Base-by-base conservation (phyloP, 2,797 vertebrate species). In the Crenuchus spilurus region DNA sequence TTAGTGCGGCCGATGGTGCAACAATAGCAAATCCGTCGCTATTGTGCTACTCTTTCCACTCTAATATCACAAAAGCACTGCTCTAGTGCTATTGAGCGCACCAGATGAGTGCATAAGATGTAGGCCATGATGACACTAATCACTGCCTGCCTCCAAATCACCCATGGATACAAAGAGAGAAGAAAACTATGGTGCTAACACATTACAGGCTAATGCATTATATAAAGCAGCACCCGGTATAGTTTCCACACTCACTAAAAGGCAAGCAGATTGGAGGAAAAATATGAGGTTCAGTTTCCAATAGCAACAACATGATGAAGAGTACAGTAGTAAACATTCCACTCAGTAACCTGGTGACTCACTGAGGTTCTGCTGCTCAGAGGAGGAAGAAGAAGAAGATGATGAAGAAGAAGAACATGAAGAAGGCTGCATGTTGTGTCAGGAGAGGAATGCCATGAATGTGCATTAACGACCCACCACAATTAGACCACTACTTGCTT, bases 241-340 rank as follows among this genome's bases (percentile, higher is more conserved):
- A 37, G 30, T 20, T 33, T 52, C 28, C 28, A n/a, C 51, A 65
- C 49, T 52, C 52, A 33, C 33, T 18, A 54, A 33, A 52, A 37
- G 55, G 60, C 65, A 24, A 37, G 20, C 16, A 42, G 49, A 60
- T n/a, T 64, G 31, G 28, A 70, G 35, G 35, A 18, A 1, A 54
- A 73, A 48, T 51, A 57, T 28, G 55, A 51, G 39, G 20, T 42
- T 22, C 24, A 18, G 78, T 82, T 75, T 57, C 78, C 75, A 75
- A 75, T 77, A 52, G 78, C 81, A 80, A 80, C 78, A 48, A 60
- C 48, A 33, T 22, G 3, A 11, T 61, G 20, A 55, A 42, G 51
- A 28, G 20, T 31, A 60, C 46, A 42, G 54, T 33, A 52, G 52
- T 52, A 61, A 69, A 76, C 65, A 44, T 41, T 49, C 70, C 46